Percentiles rank a stretch among this genome's conserved stretches.
These are phyloP conservation scores for Astyanax mexicanus DNA, from an alignment of 2,797 vertebrate species.

Conservation along the genomic window DNA sequence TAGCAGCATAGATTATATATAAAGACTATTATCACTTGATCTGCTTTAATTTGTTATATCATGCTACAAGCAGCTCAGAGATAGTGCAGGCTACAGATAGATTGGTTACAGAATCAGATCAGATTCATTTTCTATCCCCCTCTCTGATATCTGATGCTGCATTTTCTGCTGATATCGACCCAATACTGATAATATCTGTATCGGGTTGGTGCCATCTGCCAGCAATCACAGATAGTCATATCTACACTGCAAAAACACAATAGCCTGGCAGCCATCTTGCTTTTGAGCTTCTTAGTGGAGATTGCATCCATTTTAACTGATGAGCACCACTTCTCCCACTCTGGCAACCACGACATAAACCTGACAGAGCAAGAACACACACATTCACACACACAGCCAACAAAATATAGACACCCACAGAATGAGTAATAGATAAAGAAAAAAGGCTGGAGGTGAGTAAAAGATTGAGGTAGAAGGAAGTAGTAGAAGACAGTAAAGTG, in stretches of 20 bases:
- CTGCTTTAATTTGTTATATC: not conserved
- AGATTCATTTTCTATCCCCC: not conserved
- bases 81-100: not conserved
- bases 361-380: not conserved
- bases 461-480: too few relatives aligned
- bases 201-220: not conserved
- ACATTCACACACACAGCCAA: not conserved
- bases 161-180: not conserved
- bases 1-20: too few relatives aligned
- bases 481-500: constrained; percentile 1
- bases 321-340: not conserved
- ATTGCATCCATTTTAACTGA: not conserved
- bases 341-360: constrained; percentile 9
- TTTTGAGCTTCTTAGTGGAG: not conserved
- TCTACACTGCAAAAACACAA: not conserved
- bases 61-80: not conserved
- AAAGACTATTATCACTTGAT: too few relatives aligned
- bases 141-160: not conserved
- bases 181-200: not conserved
- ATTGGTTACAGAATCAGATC: not conserved
- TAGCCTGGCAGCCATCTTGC: not conserved
- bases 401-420: constrained; percentile 9
- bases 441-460: constrained; percentile 8
- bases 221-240: not conserved
- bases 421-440: constrained; percentile 4